Evolutionary conservation across 1,140 invertebrate species (phyloP).

Genomic region (Pantala flavescens): DNA sequence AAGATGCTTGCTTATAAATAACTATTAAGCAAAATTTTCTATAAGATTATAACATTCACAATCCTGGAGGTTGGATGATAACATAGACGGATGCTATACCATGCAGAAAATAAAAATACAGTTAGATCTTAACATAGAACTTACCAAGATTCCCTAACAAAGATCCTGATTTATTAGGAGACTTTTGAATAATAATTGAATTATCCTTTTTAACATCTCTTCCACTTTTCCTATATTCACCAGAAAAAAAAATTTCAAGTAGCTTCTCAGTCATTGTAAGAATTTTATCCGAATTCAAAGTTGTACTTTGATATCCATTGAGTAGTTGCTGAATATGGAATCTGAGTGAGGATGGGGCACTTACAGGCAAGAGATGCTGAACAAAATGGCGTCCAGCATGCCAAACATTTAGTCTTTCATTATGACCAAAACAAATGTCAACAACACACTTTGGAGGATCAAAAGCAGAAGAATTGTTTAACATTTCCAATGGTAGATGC

Average conservation of each 20-base stretch:
- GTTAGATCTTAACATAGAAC: no score
- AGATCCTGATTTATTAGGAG: no score
- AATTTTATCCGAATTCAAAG: constrained; percentile 28
- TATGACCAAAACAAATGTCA: constrained; percentile 33
- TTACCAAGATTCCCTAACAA: no score
- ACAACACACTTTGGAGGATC: constrained; percentile 26
- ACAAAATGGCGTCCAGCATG: constrained; percentile 37
- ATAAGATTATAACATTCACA: no score
- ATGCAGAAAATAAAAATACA: no score
- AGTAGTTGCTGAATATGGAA: constrained; percentile 30
- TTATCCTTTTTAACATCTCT: neutral
- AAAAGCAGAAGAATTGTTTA: neutral
- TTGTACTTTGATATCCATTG: constrained; percentile 28
- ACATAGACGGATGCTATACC: no score
- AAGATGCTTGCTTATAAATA: no score
- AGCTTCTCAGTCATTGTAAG: constrained; percentile 29
- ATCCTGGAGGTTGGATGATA: no score
- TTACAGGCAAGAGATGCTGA: constrained; percentile 34
- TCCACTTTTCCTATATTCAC: constrained; percentile 30
- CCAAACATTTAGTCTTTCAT: constrained; percentile 37
- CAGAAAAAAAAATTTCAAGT: constrained; percentile 28
- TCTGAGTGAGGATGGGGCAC: constrained; percentile 31
- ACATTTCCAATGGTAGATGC: neutral
- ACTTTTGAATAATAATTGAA: no score
- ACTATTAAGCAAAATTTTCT: no score